These are phyloP conservation scores for Dryoscopus gambensis DNA, from an alignment of 2,113 vertebrate genomes.

Conservation along the genomic window DNA sequence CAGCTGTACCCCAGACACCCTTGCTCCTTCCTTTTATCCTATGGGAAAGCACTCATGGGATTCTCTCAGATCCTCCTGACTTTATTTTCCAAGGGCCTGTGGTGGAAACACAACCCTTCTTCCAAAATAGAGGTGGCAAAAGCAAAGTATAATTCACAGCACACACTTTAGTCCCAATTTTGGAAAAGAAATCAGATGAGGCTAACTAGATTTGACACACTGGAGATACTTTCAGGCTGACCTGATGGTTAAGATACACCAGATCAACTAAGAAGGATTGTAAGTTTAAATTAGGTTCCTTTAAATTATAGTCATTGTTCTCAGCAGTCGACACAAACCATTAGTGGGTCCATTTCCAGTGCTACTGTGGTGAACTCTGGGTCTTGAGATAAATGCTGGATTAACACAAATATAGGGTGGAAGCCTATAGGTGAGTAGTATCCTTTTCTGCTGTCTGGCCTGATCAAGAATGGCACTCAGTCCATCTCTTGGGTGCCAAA, in stretches of 20 bases:
- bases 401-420: background rate
- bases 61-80: background rate
- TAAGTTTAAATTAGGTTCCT: background rate
- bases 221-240: background rate
- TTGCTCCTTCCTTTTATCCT: background rate
- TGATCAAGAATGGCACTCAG: background rate
- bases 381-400: background rate
- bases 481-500: background rate
- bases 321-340: background rate
- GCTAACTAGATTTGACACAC: background rate
- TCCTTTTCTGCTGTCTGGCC: background rate
- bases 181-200: background rate
- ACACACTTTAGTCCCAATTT: background rate
- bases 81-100: background rate
- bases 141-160: background rate
- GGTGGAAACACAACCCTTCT: background rate
- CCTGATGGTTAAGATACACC: background rate
- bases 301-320: background rate
- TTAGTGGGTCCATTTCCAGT: background rate
- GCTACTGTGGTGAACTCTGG: background rate
- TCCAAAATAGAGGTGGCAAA: background rate
- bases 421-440: background rate
- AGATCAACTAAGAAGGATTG: background rate
- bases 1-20: background rate
- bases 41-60: background rate